Evolutionary conservation across 1,140 invertebrate genomes (phyloP), one percentile per base, ranked within the genome.

Genomic region (Drosophila azteca): DNA sequence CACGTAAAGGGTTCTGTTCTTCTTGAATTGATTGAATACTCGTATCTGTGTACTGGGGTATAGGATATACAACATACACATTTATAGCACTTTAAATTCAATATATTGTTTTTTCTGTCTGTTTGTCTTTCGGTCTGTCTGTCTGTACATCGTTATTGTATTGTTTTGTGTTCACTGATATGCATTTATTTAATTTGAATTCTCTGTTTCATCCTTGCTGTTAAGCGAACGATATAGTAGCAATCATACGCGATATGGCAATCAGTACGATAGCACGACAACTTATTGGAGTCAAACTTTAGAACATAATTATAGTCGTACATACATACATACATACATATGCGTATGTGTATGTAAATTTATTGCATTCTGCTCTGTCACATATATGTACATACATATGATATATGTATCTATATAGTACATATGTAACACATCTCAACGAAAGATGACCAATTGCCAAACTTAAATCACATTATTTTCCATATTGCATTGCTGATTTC

Each of bases 91-190:
- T 49, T 9, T 22, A 45, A 49, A 49, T 60, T 58, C 57, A 24
- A 50, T 60, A 49, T 44, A 62, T 54, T 20, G 46, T 46, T 44
- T 31, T 39, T 15, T 44, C 17, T 53, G 17, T 78, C 50, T 57
- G 53, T 78, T n/a, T n/a, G n/a, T n/a, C n/a, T n/a, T n/a, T n/a
- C n/a, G n/a, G 43, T 52, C 13, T 39, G 20, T 43, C 15, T 48
- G 41, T 78, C 50, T 57, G 53, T 78, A 55, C 51, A 43, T 55
- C 43, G 70, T 60, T 54, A 35, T 52, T 63, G 73, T 73, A 82
- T 85, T 88, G 73, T 73, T 78, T 85, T 88, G 78, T 85, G 70
- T 79, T 83, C 68, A 77, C 52, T 84, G 80, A 84, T 84, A 84
- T 84, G 80, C 81, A 85, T 83, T 83, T 79, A 83, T 83, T 83